Conservation (phyloP, 2,888 invertebrate species). For the Epiblema foenella region DNA sequence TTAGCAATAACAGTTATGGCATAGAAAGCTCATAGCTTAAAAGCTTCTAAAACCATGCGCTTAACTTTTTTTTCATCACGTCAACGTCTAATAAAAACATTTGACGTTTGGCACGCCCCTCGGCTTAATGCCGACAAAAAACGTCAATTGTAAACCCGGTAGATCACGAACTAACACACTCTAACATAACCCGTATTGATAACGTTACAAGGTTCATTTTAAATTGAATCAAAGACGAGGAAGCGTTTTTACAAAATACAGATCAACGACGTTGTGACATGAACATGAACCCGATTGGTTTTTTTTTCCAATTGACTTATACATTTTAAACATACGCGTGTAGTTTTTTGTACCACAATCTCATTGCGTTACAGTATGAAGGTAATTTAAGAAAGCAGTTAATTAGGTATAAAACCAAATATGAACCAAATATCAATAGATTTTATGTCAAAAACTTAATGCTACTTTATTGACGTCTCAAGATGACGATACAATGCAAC, state of each 20-base stretch:
- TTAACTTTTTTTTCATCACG: slow-evolving; percentile 46
- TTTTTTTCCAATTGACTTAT: slow-evolving; percentile 19
- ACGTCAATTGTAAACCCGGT: slow-evolving; percentile 44
- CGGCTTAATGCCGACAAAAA: slow-evolving; percentile 54
- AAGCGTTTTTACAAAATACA: slow-evolving; percentile 34
- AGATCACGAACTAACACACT: slow-evolving; percentile 24
- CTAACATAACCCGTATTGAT: not conserved
- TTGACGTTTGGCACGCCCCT: slow-evolving; percentile 54
- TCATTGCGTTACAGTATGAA: not conserved
- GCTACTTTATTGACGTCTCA: too few relatives aligned
- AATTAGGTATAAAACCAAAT: too few relatives aligned
- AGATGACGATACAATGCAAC: too few relatives aligned
- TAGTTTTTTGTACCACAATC: slow-evolving; percentile 2
- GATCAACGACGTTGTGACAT: slow-evolving; percentile 25
- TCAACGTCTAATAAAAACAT: slow-evolving; percentile 54
- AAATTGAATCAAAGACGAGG: not conserved
- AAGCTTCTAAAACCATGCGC: slow-evolving; percentile 20
- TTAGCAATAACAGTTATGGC: not conserved
- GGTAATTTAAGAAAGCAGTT: too few relatives aligned
- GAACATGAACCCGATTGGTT: slow-evolving; percentile 20
- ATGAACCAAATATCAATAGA: too few relatives aligned
- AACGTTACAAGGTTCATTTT: not conserved
- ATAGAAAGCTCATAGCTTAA: slow-evolving; percentile 23
- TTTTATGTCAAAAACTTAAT: too few relatives aligned
- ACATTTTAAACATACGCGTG: slow-evolving; percentile 2